These are phyloP conservation scores for Adela reaumurella DNA, from an alignment of 2,888 invertebrate genomes.

Conservation along the genomic window DNA sequence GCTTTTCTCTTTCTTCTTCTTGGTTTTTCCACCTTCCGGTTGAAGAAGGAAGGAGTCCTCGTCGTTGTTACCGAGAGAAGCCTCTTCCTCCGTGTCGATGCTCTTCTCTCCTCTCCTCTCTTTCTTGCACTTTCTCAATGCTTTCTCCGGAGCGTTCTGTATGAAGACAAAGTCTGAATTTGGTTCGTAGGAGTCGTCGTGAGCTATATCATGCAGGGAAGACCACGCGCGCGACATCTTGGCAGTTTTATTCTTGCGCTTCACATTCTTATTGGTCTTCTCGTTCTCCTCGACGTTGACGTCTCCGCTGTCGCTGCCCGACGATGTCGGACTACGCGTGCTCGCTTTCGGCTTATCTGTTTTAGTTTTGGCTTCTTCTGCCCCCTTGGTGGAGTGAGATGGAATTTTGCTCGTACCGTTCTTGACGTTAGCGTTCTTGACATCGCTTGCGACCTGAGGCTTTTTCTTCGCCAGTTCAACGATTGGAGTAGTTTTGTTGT, in stretches of 20 bases:
- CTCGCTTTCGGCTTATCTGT: slow-evolving; percentile 34
- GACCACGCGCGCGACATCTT: slow-evolving; percentile 57
- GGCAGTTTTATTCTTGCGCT: slow-evolving; percentile 40
- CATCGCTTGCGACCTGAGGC: slow-evolving; percentile 30
- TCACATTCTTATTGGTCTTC: slow-evolving; percentile 36
- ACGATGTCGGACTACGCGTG: slow-evolving; percentile 32
- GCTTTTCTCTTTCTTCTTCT: slow-evolving; percentile 44
- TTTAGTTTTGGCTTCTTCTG: slow-evolving; percentile 34
- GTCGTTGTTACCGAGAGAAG: slow-evolving; percentile 18
- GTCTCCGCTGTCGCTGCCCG: slow-evolving; percentile 50
- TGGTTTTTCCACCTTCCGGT: slow-evolving; percentile 29
- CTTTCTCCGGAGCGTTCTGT: slow-evolving; percentile 36
- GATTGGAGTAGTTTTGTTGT: slow-evolving; percentile 38
- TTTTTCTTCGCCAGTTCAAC: slow-evolving; percentile 34
- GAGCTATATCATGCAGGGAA: slow-evolving; percentile 52
- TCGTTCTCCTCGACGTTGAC: slow-evolving; percentile 39
- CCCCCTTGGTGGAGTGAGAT: slow-evolving; percentile 20
- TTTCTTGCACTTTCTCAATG: slow-evolving; percentile 39
- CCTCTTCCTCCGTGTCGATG: slow-evolving; percentile 28
- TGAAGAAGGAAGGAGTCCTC: slow-evolving; percentile 32
- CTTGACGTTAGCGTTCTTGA: slow-evolving; percentile 35
- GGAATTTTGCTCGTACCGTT: slow-evolving; percentile 20
- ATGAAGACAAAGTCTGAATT: slow-evolving; percentile 45
- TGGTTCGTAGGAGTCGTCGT: slow-evolving; percentile 26
- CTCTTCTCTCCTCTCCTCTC: slow-evolving; percentile 25